phyloP scores from a whole-genome alignment of 2,888 invertebrate genomes.

The Cheilosia grossa region DNA sequence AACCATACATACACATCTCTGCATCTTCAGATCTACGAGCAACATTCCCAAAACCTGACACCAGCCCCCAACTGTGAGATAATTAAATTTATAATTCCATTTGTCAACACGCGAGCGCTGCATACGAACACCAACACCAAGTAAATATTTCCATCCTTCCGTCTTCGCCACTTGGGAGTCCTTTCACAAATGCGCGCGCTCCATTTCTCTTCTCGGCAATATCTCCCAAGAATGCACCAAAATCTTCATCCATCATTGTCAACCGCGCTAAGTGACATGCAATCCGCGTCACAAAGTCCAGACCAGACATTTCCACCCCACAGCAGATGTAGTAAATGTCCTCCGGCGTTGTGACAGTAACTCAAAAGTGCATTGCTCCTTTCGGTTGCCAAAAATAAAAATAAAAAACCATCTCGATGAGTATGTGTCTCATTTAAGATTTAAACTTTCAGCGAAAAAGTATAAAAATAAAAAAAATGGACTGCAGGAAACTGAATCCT shows the following conservation, averaged over 20 bases:
- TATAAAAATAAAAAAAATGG: too few species aligned
- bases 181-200: conserved; percentile 30
- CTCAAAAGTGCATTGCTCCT: conserved; percentile 56
- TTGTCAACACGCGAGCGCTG: conserved; percentile 52
- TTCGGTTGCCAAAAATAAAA: background rate
- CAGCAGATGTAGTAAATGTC: conserved; percentile 46
- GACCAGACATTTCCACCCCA: conserved; percentile 38
- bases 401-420: background rate
- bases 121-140: background rate
- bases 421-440: conserved; percentile 5
- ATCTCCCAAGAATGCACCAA: conserved; percentile 56
- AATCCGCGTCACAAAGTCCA: conserved; percentile 53
- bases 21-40: background rate
- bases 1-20: background rate
- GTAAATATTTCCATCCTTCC: conserved; percentile 34
- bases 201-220: conserved; percentile 20
- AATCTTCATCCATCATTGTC: conserved; percentile 74
- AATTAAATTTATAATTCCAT: conserved; percentile 72
- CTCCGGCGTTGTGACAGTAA: conserved; percentile 31
- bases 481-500: background rate
- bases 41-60: background rate
- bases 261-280: conserved; percentile 54
- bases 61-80: conserved; percentile 22
- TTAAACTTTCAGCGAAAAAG: background rate
- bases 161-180: conserved; percentile 42